Conservation (phyloP, 2,113 vertebrate genomes). For the Spheniscus mendiculus region DNA sequence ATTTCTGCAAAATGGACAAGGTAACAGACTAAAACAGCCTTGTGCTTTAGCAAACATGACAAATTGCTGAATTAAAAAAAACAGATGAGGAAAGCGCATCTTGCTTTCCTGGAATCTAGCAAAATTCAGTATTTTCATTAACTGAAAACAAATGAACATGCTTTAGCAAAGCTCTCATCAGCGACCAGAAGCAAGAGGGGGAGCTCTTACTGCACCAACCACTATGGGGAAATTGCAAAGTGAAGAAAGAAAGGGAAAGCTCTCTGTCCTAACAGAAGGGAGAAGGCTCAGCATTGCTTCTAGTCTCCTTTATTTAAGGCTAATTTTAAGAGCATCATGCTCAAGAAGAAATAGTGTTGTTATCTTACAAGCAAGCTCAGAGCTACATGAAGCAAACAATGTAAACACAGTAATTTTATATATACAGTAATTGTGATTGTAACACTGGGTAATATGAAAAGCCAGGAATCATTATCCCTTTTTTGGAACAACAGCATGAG, state of each 20-base stretch:
- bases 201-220: background rate
- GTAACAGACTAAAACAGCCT: background rate
- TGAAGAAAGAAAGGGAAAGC: background rate
- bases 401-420: background rate
- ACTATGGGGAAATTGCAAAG: background rate
- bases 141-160: background rate
- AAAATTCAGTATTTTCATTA: background rate
- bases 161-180: background rate
- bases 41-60: background rate
- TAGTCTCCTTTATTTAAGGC: background rate
- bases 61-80: background rate
- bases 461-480: background rate
- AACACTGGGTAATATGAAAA: background rate
- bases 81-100: background rate
- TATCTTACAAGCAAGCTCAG: background rate
- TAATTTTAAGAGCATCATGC: background rate
- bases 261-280: background rate
- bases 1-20: background rate
- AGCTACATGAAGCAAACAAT: background rate
- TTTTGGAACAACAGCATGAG: background rate
- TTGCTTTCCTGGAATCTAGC: background rate
- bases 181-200: background rate
- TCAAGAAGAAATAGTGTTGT: background rate
- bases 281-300: background rate
- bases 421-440: background rate